These are phyloP conservation scores for Ornithoptera priamus DNA, from an alignment of 2,888 invertebrate species.

Conservation along the genomic window DNA sequence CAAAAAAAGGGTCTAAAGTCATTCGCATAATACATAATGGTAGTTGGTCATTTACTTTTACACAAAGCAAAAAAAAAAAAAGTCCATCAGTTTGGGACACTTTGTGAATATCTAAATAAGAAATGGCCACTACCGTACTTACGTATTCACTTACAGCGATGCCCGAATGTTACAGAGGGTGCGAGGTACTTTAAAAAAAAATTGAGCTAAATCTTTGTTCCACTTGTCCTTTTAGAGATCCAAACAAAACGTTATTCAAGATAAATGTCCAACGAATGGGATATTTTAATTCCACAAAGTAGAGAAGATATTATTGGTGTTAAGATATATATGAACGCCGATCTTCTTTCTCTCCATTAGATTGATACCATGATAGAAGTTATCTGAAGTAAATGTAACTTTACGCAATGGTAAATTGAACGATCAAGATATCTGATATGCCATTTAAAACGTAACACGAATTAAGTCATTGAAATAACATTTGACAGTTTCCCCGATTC, in stretches of 20 bases:
- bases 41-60: conserved; percentile 11
- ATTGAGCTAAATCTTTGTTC: neutral
- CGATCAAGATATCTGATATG: neutral
- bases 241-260: neutral
- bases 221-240: neutral
- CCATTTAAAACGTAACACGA: neutral
- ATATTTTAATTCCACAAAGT: neutral
- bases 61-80: conserved; percentile 11
- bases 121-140: conserved; percentile 12
- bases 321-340: too few relatives aligned
- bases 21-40: neutral
- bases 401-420: neutral
- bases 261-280: neutral
- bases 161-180: conserved; percentile 14
- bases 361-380: too few relatives aligned
- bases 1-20: neutral
- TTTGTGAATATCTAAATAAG: conserved; percentile 13
- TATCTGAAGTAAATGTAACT: neutral
- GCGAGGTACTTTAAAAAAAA: conserved; percentile 6
- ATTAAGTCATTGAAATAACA: conserved; percentile 19
- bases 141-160: conserved; percentile 20
- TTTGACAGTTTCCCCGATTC: conserved; percentile 18
- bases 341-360: too few relatives aligned
- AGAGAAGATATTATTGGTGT: too few relatives aligned
- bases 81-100: conserved; percentile 15